phyloP scores from a whole-genome alignment of 2,888 invertebrate genomes.

The Synergus gifuensis region DNA sequence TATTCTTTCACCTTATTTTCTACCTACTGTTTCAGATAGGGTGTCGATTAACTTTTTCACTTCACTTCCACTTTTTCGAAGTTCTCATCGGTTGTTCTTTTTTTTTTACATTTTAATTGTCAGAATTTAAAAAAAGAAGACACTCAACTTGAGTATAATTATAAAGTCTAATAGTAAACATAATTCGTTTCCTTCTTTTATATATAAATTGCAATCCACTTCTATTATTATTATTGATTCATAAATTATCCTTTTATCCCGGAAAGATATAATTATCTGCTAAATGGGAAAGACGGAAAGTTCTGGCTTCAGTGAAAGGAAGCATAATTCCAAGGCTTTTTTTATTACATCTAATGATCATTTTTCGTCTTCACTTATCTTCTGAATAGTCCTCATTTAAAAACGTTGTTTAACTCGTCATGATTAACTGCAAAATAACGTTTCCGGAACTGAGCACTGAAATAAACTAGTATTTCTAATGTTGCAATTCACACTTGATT shows the following conservation, averaged over 20 bases:
- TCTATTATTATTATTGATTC: neutral
- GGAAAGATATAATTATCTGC: neutral
- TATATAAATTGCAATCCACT: neutral
- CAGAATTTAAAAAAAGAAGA: no score
- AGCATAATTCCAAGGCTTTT: neutral
- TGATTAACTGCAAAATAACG: neutral
- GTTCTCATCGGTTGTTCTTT: no score
- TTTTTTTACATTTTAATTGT: no score
- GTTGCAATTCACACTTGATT: neutral
- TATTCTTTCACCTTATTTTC: neutral
- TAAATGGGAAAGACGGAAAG: neutral
- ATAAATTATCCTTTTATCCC: neutral
- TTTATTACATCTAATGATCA: neutral
- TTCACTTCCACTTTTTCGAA: no score
- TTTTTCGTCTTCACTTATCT: slow-evolving; percentile 1
- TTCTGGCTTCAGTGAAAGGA: neutral
- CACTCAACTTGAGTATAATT: no score
- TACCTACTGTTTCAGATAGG: neutral
- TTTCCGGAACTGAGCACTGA: neutral
- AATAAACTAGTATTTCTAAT: slow-evolving; percentile 1
- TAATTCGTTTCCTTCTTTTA: no score
- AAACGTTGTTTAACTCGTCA: neutral
- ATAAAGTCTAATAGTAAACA: no score
- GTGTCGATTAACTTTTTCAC: no score
- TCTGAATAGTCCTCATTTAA: slow-evolving; percentile 1